Evolutionary conservation across 2,888 invertebrate genomes (phyloP), one percentile per base, ranked within the genome.

Genomic region (Eupithecia vulgata): DNA sequence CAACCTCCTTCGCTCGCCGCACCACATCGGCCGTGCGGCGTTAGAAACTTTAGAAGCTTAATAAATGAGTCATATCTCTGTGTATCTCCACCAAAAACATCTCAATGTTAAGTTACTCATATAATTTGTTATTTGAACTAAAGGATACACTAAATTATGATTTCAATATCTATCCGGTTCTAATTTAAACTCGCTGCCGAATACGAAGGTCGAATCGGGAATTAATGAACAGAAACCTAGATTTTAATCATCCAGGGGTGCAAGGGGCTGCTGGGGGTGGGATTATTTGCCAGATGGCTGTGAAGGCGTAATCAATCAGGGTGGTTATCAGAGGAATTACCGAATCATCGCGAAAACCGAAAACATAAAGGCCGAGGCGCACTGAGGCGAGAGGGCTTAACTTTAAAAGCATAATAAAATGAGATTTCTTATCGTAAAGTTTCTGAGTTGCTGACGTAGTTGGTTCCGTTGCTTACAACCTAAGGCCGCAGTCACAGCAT

Each of bases 301-400:
- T 74, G 83, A 82, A 79, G 73, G 79, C 62, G 73, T 80, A 78
- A 84, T 84, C 84, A 83, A 84, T 84, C 82, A 84, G 78, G 68
- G 34, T 65, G 30, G 30, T 70, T 82, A 79, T 81, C 75, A 70
- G 40, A 37, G 21, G 72, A 80, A 79, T 74, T 78, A 74, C 79
- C 78, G 71, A 79, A 81, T 83, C 84, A 84, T 81, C 80, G 78
- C 73, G 80, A 77, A 83, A 81, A 78, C 79, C 52, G 52, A 57
- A 57, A 57, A 57, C 57, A 57, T 57, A 57, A 57, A 57, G 57
- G 57, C 25, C 25, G 13, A 5, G 25, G 12, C 25, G 21, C 57
- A 57, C 1, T 12, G 25, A 5, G 25, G 13, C 57, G 25, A 25
- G 57, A 57, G 5, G 12, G 57, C 57, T 57, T 57, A 57, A 25